Evolutionary conservation across 2,797 vertebrate species (phyloP), one percentile per base, ranked within the genome.

Genomic region (Pelochelys cantorii): DNA sequence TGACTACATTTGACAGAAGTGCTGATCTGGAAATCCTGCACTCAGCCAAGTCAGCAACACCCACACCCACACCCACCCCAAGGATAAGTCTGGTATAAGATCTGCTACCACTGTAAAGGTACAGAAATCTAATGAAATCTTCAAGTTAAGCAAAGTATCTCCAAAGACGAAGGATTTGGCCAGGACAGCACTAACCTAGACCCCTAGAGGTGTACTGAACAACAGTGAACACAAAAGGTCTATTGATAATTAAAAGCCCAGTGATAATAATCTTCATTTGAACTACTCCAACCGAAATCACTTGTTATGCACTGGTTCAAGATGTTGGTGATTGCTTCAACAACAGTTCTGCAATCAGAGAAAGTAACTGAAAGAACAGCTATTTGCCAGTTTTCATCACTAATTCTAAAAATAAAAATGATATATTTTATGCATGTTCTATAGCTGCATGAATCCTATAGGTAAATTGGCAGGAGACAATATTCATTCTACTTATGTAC

Each of bases 381-480:
- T 59, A 27, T 59, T 59, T 25, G 57, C 57, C 57, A 25, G 23
- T 59, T 59, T 59, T 59, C 23, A 59, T 59, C 57, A 25, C 57
- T 25, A 59, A 59, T 10, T 59, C 23, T 25, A 59, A 59, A 59
- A 59, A 59, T 42, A 42, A 42, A 42, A 42, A 42, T 42, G 42
- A 42, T 42, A 81, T 88, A 83, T 65, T 90, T 89, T 42, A 6
- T 17, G 3, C 71, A 62, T 25, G 3, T 71, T 22, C 20, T 92
- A 65, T 79, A 71, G 79, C 25, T 84, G 89, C 81, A 71, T 14
- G 88, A 93, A 94, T 15, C 22, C 57, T 60, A 90, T n/a, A 93
- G 4, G 12, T 62, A 84, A 71, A 83, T 54, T 79, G 54, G 77
- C 83, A 48, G 42, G 42, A 48, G 42, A 48, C 42, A 48, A 48